Evolutionary conservation across 1,140 invertebrate species (phyloP), one percentile per base, ranked within the genome.

Genomic region (Gonatopus flavifemur): DNA sequence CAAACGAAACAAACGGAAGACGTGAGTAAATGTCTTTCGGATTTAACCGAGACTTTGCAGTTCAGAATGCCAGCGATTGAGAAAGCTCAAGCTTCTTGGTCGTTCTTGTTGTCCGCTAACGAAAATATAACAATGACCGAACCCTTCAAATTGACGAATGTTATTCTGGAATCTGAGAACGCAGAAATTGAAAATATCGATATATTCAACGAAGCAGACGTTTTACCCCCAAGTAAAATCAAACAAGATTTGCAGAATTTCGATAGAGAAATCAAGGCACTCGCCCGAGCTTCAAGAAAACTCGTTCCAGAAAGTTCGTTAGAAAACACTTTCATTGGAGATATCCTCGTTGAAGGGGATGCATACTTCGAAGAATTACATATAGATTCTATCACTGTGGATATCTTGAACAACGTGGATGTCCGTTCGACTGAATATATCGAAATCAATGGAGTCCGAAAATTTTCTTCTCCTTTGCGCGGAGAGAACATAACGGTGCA

Each of bases 371-470:
- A 58, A 19, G 22, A 57, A 4, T 9, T 70, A 30, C 10, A 48
- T 4, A 51, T 65, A 12, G 55, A 67, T 37, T 43, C 28, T 1
- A 22, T 68, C n/a, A 1, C 43, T 2, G 49, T 62, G 9, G 42
- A 59, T 25, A 39, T 35, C 30, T 20, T 69, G 0, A 69, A 67
- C n/a, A 20, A 47, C 8, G 0, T 49, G 8, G 19, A 52, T 9
- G 16, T 48, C 30, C 16, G 9, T n/a, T 35, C 25, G 7, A 22
- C 33, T 0, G 24, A 52, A 4, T 10, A 25, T 4, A 32, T 56
- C 8, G 36, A 42, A 2, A 12, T 12, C 2, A 21, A 43, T 3
- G 12, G 6, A 1, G 20, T 52, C 18, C 42, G 56, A 22, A 3
- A 41, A 15, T 55, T 62, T 18, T 16, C 35, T 0, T 6, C 15